phyloP scores from a whole-genome alignment of 2,797 vertebrate genomes.

The Phataginus tetradactyla region DNA sequence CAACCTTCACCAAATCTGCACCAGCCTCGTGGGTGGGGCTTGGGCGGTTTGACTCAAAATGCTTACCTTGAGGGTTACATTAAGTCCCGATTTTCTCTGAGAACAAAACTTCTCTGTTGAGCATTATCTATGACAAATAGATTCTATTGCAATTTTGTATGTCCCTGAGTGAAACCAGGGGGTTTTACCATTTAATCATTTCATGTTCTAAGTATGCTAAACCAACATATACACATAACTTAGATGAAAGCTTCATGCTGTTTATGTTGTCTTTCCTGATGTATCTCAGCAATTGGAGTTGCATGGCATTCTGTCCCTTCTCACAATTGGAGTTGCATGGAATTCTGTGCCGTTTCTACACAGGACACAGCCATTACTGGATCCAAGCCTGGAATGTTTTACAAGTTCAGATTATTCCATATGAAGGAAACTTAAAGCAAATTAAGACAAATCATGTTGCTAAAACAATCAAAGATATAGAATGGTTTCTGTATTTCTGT shows the following conservation, averaged over 20 bases:
- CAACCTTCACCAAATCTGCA: neutral
- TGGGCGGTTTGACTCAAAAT: neutral
- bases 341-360: neutral
- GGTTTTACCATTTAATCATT: constrained; percentile 4
- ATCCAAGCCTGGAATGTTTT: neutral
- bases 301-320: neutral
- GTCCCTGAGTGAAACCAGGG: neutral
- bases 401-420: neutral
- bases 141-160: neutral
- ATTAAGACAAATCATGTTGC: neutral
- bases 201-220: constrained; percentile 1
- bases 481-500: neutral
- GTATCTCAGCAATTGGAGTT: neutral
- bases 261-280: neutral
- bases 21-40: neutral
- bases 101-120: neutral
- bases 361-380: neutral
- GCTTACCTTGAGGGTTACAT: neutral
- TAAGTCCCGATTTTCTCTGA: neutral
- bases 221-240: neutral
- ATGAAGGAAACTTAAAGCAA: neutral
- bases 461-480: neutral
- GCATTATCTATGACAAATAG: neutral
- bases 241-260: neutral
- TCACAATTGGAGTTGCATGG: neutral